phyloP scores from a whole-genome alignment of 2,113 vertebrate genomes.

The Strix aluco region DNA sequence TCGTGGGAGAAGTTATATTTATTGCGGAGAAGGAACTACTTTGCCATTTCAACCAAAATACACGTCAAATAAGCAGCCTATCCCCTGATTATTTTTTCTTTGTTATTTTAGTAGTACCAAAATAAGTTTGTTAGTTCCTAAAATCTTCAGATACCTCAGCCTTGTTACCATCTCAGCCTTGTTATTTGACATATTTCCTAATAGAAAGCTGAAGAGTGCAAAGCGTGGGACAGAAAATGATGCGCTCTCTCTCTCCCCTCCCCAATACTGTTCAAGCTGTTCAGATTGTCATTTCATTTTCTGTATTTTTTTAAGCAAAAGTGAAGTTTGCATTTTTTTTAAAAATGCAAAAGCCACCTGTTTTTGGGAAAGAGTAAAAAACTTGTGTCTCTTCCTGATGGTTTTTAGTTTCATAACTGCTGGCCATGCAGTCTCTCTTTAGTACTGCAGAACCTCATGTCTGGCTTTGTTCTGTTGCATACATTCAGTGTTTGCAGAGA shows the following conservation, averaged over 20 bases:
- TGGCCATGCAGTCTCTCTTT: not conserved
- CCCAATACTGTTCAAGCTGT: not conserved
- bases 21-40: not conserved
- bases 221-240: not conserved
- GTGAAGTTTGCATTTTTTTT: not conserved
- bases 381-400: not conserved
- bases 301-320: not conserved
- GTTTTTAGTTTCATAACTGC: not conserved
- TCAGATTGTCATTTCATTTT: not conserved
- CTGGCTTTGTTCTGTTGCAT: not conserved
- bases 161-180: not conserved
- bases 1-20: not conserved
- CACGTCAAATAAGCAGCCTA: not conserved
- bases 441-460: not conserved
- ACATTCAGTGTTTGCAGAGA: not conserved
- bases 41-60: not conserved
- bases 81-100: not conserved
- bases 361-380: not conserved
- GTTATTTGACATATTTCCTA: not conserved
- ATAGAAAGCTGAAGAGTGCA: not conserved
- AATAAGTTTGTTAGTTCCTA: not conserved
- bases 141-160: not conserved
- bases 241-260: not conserved
- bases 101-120: not conserved
- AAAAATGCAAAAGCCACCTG: not conserved